phyloP scores from a whole-genome alignment of 2,113 vertebrate genomes.

The Dolichotis patagonum region DNA sequence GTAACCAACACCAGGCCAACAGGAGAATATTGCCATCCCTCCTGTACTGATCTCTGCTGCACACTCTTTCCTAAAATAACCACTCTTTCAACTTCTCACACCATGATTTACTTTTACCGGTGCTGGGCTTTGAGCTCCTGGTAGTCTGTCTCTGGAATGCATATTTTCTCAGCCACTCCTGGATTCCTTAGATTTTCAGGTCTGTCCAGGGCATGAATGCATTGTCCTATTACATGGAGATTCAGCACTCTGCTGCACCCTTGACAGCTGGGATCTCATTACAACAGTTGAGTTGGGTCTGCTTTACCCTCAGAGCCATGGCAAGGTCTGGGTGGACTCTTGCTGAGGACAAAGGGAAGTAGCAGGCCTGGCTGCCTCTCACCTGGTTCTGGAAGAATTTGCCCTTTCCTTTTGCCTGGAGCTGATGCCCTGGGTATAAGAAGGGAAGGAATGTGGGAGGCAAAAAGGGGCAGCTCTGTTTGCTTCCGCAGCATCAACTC shows the following conservation, averaged over 20 bases:
- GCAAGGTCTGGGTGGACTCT: background rate
- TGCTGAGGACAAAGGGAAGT: background rate
- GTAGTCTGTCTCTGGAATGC: background rate
- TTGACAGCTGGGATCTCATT: background rate
- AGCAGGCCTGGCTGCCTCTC: background rate
- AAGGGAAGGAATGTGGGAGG: background rate
- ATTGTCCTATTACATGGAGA: background rate
- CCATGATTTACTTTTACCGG: background rate
- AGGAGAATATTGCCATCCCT: background rate
- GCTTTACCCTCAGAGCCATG: background rate
- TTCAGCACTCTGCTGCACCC: background rate
- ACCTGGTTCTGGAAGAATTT: background rate
- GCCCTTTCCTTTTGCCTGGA: background rate
- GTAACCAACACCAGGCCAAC: background rate
- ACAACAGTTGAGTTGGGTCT: background rate
- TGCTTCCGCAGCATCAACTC: background rate
- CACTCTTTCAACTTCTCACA: background rate
- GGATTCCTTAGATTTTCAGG: slow-evolving; percentile 31
- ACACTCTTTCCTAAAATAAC: background rate
- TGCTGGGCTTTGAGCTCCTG: background rate
- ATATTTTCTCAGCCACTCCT: background rate
- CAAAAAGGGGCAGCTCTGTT: background rate
- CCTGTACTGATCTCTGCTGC: background rate
- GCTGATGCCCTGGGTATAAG: background rate
- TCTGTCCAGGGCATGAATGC: background rate